Evolutionary conservation across 1,140 invertebrate species (phyloP).

Genomic region (Campodea augens): DNA sequence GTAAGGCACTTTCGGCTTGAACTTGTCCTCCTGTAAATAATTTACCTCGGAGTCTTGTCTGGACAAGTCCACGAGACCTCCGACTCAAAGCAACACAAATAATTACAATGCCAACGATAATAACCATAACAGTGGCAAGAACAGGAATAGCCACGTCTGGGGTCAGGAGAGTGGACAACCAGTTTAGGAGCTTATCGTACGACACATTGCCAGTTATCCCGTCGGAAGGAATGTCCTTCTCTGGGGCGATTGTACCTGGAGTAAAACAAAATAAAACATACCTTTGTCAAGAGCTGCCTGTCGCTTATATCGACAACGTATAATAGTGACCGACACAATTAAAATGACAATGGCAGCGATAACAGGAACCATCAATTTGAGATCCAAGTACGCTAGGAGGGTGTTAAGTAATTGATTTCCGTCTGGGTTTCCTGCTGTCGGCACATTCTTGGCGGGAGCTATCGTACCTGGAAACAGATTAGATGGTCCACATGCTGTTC

Average conservation of each 20-base stretch:
- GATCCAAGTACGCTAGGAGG: conserved; percentile 47
- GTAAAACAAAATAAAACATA: conserved; percentile 16
- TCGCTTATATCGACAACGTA: conserved; percentile 67
- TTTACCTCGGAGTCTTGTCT: conserved; percentile 57
- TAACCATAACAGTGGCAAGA: conserved; percentile 61
- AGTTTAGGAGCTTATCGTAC: conserved; percentile 37
- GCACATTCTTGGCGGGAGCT: conserved; percentile 68
- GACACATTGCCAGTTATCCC: conserved; percentile 29
- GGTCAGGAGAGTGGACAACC: conserved; percentile 67
- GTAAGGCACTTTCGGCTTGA: no score
- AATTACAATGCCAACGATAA: conserved; percentile 70
- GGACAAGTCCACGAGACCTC: conserved; percentile 44
- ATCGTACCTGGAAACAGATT: conserved; percentile 70
- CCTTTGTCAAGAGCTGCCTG: conserved; percentile 13
- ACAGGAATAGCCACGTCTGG: conserved; percentile 68
- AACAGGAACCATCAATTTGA: conserved; percentile 85
- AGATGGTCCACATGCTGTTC: background rate
- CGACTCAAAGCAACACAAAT: conserved; percentile 67
- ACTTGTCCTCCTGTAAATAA: no score
- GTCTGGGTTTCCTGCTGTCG: conserved; percentile 37
- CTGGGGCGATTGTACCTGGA: conserved; percentile 54
- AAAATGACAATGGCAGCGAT: conserved; percentile 75
- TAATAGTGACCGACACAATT: conserved; percentile 75
- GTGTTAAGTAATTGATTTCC: conserved; percentile 61
- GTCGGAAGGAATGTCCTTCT: conserved; percentile 36